Conservation (phyloP, 2,888 invertebrate genomes). For the Scotopteryx bipunctaria region DNA sequence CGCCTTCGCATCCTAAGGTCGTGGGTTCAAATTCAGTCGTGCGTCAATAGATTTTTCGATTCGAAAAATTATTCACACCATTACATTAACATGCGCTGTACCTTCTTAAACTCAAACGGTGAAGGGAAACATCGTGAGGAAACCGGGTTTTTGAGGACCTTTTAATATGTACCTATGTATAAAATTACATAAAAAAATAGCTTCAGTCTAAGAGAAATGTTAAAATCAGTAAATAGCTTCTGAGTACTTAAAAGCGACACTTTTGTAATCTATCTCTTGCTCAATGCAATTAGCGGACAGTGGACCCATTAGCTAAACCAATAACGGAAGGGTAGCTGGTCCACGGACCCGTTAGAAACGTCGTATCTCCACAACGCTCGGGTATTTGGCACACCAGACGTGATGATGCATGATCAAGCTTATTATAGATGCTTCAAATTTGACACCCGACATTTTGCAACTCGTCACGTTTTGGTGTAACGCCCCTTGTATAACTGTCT, state of each 20-base stretch:
- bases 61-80: too few relatives aligned
- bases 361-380: slow-evolving; percentile 64
- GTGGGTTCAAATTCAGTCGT: too few relatives aligned
- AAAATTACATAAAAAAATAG: too few relatives aligned
- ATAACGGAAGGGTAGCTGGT: slow-evolving; percentile 38
- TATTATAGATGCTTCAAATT: slow-evolving; percentile 74
- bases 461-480: slow-evolving; percentile 72
- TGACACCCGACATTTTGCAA: slow-evolving; percentile 52
- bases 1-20: too few relatives aligned
- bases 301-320: slow-evolving; percentile 27
- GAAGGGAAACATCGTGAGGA: too few relatives aligned
- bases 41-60: too few relatives aligned
- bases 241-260: neutral
- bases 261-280: slow-evolving; percentile 23
- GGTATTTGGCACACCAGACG: slow-evolving; percentile 71
- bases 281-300: slow-evolving; percentile 18
- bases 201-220: too few relatives aligned
- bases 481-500: slow-evolving; percentile 49
- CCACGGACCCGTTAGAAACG: slow-evolving; percentile 49
- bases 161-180: too few relatives aligned
- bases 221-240: neutral
- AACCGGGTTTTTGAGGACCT: too few relatives aligned
- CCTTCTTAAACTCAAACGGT: too few relatives aligned
- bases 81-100: too few relatives aligned
- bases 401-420: slow-evolving; percentile 77